Evolutionary conservation across 2,113 vertebrate genomes (phyloP).

Genomic region (Muntiacus reevesi): DNA sequence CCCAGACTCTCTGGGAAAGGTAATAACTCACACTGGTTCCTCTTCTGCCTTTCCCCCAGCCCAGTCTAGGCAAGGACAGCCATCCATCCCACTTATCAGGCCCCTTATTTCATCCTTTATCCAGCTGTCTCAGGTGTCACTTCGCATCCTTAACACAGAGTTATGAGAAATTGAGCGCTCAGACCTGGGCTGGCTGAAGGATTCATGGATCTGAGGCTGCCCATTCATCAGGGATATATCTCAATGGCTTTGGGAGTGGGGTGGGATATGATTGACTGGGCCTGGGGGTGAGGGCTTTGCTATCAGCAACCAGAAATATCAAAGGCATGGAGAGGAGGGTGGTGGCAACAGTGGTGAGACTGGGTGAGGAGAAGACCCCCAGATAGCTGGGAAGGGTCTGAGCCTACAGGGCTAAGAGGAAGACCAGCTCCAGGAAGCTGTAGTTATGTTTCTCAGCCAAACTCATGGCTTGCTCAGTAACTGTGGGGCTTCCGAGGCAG

Average conservation of each 20-base stretch:
- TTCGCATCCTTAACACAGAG: slow-evolving; percentile 62
- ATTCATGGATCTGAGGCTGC: slow-evolving; percentile 57
- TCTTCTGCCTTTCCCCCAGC: slow-evolving; percentile 22
- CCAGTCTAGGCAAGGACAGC: slow-evolving; percentile 48
- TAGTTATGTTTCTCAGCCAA: neutral
- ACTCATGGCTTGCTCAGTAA: neutral
- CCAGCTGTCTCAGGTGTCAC: slow-evolving; percentile 64
- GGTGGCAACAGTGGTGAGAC: neutral
- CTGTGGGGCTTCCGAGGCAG: neutral
- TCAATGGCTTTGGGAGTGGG: neutral
- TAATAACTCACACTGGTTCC: neutral
- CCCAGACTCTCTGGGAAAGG: neutral
- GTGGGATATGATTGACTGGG: slow-evolving; percentile 15
- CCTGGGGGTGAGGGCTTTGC: neutral
- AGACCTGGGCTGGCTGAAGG: slow-evolving; percentile 45
- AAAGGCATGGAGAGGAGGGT: neutral
- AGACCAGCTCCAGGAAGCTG: neutral
- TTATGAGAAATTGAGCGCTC: slow-evolving; percentile 69
- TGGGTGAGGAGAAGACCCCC: neutral
- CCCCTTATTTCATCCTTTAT: slow-evolving; percentile 72
- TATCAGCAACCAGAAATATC: neutral
- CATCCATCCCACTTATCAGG: slow-evolving; percentile 63
- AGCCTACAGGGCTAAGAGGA: neutral
- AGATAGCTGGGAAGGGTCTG: neutral
- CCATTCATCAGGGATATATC: slow-evolving; percentile 54